A percentile compares a stretch with the other conserved stretches of the same genome.
phyloP scores from a whole-genome alignment of 2,888 invertebrate genomes.

The Tipula unca region DNA sequence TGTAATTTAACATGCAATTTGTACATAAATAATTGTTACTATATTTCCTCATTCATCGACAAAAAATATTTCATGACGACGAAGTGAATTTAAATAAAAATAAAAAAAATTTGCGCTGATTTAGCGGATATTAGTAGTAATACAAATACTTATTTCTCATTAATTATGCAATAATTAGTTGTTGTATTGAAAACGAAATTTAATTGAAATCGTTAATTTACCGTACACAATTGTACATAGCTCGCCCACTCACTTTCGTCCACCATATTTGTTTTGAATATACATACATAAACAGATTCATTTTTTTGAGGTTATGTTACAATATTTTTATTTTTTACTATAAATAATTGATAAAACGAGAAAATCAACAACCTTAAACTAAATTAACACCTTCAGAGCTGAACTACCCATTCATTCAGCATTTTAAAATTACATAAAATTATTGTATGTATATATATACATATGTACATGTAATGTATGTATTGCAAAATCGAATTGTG shows the following conservation, averaged over 20 bases:
- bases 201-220: not conserved
- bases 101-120: not conserved
- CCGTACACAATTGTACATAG: not conserved
- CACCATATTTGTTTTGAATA: not conserved
- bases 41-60: not conserved
- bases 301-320: not conserved
- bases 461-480: too few species aligned
- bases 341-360: too few species aligned
- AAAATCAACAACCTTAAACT: not conserved
- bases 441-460: not conserved
- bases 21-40: not conserved
- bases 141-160: not conserved
- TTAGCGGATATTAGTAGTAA: not conserved
- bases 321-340: not conserved
- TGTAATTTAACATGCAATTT: not conserved
- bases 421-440: not conserved
- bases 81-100: not conserved
- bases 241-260: not conserved
- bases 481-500: not conserved
- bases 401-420: not conserved
- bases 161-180: not conserved
- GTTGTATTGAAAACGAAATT: not conserved
- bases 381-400: not conserved
- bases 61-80: not conserved
- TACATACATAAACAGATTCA: too few species aligned